Evolutionary conservation across 2,797 vertebrate genomes (phyloP).

Genomic region (Ara ararauna): DNA sequence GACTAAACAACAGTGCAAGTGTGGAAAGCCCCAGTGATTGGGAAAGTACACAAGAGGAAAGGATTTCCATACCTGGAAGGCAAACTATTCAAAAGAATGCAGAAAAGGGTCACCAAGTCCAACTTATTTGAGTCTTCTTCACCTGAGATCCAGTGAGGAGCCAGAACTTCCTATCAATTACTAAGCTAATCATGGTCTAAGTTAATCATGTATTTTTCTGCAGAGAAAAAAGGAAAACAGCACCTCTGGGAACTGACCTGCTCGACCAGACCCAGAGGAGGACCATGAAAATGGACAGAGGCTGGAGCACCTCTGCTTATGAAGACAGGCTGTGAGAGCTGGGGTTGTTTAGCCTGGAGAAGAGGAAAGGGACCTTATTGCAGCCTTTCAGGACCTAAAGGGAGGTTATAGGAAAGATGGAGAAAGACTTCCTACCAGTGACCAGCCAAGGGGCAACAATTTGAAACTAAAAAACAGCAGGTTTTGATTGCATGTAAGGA

Average conservation of each 20-base stretch:
- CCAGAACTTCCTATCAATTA: neutral
- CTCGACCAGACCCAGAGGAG: neutral
- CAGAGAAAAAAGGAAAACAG: neutral
- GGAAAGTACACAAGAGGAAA: neutral
- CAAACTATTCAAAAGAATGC: neutral
- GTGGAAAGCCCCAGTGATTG: neutral
- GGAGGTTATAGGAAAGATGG: neutral
- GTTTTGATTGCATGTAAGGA: neutral
- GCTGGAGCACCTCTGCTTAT: neutral
- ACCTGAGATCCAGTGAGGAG: neutral
- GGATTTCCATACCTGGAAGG: neutral
- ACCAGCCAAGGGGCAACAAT: neutral
- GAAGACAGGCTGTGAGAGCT: neutral
- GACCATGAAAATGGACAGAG: neutral
- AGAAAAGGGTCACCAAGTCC: neutral
- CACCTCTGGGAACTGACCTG: neutral
- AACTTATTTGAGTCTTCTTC: neutral
- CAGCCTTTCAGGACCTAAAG: neutral
- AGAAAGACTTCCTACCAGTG: neutral
- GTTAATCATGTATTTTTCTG: neutral
- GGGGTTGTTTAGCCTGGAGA: neutral
- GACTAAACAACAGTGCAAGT: neutral
- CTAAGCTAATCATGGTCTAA: neutral
- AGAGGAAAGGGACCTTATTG: neutral
- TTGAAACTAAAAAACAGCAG: neutral